Conservation (phyloP, 2,113 vertebrate genomes). For the Pogonocichla stellata region DNA sequence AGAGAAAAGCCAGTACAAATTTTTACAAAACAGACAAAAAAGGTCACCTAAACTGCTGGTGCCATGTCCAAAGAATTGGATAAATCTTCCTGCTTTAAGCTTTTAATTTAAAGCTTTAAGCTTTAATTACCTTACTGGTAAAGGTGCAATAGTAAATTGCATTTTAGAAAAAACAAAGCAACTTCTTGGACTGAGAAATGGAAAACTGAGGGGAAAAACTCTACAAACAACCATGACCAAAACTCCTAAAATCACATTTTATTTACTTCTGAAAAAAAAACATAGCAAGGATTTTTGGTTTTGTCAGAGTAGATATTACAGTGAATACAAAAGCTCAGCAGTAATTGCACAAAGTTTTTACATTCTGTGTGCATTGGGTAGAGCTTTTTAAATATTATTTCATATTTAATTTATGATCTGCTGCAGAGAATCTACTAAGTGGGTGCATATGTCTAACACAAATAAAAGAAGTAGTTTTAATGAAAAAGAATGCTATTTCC, state of each 20-base stretch:
- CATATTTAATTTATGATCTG: slow-evolving; percentile 42
- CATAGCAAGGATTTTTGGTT: not conserved
- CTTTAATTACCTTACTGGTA: not conserved
- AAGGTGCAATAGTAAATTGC: not conserved
- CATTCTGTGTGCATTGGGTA: not conserved
- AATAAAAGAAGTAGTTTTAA: slow-evolving; percentile 12
- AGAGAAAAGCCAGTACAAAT: not conserved
- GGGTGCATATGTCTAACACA: slow-evolving; percentile 8
- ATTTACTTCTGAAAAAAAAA: not conserved
- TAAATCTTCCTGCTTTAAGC: not conserved
- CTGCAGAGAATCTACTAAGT: not conserved
- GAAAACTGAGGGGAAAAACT: not conserved
- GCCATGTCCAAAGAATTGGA: not conserved
- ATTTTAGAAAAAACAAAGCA: not conserved
- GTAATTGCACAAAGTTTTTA: not conserved
- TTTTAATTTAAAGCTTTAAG: not conserved
- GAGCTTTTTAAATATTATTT: not conserved
- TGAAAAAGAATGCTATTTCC: slow-evolving; percentile 30
- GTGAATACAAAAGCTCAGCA: not conserved
- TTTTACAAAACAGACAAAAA: not conserved
- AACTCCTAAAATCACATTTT: not conserved
- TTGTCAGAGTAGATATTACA: not conserved
- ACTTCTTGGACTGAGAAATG: not conserved
- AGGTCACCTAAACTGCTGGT: not conserved
- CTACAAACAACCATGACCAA: not conserved